A percentile compares a stretch with the other conserved stretches of the same genome.
phyloP scores from a whole-genome alignment of 1,140 invertebrate species.

The Atta texana region DNA sequence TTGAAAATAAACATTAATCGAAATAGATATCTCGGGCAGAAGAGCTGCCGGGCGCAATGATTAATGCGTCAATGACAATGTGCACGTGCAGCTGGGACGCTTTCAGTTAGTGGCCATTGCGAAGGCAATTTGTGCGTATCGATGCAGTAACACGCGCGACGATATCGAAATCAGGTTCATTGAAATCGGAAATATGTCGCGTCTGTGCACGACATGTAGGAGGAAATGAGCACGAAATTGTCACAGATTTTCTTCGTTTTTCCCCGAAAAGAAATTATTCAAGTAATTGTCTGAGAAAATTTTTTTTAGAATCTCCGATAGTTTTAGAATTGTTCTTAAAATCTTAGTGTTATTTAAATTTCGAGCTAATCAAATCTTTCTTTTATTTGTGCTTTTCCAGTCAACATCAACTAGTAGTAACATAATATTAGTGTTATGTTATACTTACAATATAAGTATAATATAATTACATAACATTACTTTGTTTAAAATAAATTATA shows the following conservation, averaged over 20 bases:
- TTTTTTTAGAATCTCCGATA: background rate
- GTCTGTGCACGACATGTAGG: background rate
- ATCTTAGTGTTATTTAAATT: background rate
- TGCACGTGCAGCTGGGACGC: constrained; percentile 31
- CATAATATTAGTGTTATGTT: too few species aligned
- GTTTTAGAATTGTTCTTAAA: background rate
- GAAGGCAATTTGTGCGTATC: constrained; percentile 55
- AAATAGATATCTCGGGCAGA: constrained; percentile 54
- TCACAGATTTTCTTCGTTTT: background rate
- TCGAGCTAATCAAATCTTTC: background rate
- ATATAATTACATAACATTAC: too few species aligned
- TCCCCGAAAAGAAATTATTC: background rate
- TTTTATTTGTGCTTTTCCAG: background rate
- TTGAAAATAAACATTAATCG: constrained; percentile 63
- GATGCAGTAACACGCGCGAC: background rate
- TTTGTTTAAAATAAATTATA: too few species aligned
- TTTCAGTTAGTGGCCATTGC: background rate
- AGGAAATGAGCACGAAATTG: background rate
- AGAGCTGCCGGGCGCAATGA: constrained; percentile 15
- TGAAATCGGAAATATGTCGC: constrained; percentile 25
- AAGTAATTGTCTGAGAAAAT: background rate
- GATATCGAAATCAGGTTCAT: constrained; percentile 37
- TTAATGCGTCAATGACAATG: constrained; percentile 43
- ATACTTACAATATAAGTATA: too few species aligned
- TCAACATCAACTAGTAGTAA: too few species aligned